phyloP scores from a whole-genome alignment of 2,888 invertebrate species.

The Cosmia pyralina region DNA sequence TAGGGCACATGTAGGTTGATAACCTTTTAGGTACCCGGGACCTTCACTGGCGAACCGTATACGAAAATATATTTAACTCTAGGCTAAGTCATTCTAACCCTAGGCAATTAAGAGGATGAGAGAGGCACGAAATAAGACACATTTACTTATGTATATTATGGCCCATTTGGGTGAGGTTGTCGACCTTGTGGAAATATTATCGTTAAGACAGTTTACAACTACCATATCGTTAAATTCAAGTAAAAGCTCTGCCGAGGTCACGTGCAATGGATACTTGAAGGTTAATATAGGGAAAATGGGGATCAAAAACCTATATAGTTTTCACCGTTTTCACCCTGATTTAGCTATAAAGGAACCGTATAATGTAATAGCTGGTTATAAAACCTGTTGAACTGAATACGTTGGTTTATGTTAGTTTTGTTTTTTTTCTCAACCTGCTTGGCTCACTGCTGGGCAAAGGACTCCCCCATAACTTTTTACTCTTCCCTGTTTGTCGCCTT shows the following conservation, averaged over 20 bases:
- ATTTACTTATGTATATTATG: not conserved
- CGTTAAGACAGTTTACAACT: constrained; percentile 56
- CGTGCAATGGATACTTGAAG: constrained; percentile 45
- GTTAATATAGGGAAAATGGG: constrained; percentile 25
- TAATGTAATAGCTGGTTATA: constrained; percentile 24
- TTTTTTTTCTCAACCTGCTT: too few species aligned
- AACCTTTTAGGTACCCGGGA: constrained; percentile 20
- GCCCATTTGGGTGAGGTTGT: constrained; percentile 18
- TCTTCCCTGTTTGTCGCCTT: too few species aligned
- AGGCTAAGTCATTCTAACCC: not conserved
- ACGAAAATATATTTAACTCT: constrained; percentile 24
- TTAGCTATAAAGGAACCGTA: constrained; percentile 2
- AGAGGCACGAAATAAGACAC: not conserved
- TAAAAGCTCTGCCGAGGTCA: constrained; percentile 43
- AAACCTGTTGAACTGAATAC: constrained; percentile 25
- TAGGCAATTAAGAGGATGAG: constrained; percentile 21
- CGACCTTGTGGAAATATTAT: constrained; percentile 44
- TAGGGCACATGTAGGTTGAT: constrained; percentile 14
- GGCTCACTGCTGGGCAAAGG: too few species aligned
- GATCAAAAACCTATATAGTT: constrained; percentile 29
- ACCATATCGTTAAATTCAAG: constrained; percentile 55
- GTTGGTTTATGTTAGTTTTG: too few species aligned
- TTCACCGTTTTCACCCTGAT: constrained; percentile 19
- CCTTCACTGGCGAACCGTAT: not conserved
- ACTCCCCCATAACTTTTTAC: too few species aligned